phyloP scores from a whole-genome alignment of 2,888 invertebrate genomes.

The Brachyptera risi region DNA sequence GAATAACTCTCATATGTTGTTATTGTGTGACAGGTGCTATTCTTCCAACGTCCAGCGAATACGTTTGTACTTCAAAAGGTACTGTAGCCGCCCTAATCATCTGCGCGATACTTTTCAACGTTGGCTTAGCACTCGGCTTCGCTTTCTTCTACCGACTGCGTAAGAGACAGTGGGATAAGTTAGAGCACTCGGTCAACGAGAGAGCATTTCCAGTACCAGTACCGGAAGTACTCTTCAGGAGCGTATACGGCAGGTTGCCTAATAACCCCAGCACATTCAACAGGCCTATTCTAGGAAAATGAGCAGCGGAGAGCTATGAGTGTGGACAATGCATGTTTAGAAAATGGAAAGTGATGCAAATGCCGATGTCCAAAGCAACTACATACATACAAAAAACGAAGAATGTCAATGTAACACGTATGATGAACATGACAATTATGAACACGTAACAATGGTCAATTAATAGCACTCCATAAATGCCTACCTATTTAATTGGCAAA shows the following conservation, averaged over 20 bases:
- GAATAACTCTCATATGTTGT: background rate
- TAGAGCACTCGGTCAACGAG: constrained; percentile 28
- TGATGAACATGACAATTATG: no score
- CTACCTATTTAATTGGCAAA: no score
- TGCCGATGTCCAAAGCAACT: background rate
- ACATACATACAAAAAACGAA: background rate
- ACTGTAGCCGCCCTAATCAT: background rate
- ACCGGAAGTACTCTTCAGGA: constrained; percentile 41
- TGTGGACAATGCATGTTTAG: no score
- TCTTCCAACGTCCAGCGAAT: background rate
- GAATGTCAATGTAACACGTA: no score
- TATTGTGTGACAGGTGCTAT: background rate
- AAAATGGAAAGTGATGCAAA: background rate
- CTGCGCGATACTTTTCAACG: constrained; percentile 3
- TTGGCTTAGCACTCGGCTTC: constrained; percentile 39
- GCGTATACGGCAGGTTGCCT: constrained; percentile 38
- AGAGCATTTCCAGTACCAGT: constrained; percentile 30
- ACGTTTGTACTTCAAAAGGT: constrained; percentile 22
- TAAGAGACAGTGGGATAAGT: constrained; percentile 40
- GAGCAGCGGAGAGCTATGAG: no score
- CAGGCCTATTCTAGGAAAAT: constrained; percentile 7
- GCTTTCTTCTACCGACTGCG: constrained; percentile 41
- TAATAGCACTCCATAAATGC: no score
- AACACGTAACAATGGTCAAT: no score
- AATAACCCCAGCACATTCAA: background rate